Base-by-base conservation (phyloP, 2,888 invertebrate species). In the Morpho helenor region DNA sequence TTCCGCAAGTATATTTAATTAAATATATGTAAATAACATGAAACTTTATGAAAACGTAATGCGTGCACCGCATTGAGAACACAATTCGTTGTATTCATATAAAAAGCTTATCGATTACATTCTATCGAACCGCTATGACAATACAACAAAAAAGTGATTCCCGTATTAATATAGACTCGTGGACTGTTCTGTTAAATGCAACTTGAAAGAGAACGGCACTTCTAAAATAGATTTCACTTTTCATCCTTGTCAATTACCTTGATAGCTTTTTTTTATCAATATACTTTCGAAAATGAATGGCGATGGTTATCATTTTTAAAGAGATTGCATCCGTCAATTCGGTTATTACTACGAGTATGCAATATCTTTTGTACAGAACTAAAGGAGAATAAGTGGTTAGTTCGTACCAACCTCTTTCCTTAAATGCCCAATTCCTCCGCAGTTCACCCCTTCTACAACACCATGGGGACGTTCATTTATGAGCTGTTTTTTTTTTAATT, bases 211-310 rank as follows among this genome's bases (percentile, higher is more conserved):
- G 80, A 84, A 79, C 73, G 84, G 81, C 72, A 72, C 68, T 70
- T 74, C 75, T 68, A 60, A 77, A 82, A 79, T 82, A 80, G 84
- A 81, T 84, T 84, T 84, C 81, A 82, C 84, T 84, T 85, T 83
- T 81, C 73, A 83, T 84, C 77, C 82, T 81, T 79, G 82, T 72
- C 65, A 62, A 69, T 74, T 75, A 74, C 80, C 80, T 83, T 82
- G 79, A 71, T 50, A n/a, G 40, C 8, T 53, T 49, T 51, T 5
- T 51, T 31, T 53, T 48, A 41, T 47, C 41, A 54, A 41, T 54
- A n/a, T 52, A 52, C 45, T 45, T 52, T 52, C 52, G 31, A 52
- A 52, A 52, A 52, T 45, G 45, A n/a, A 16, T 52, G 4, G 52
- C 44, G 52, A 52, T 45, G 39, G 52, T 52, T 39, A 52, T 52